Conservation (phyloP, 2,888 invertebrate species). For the Morpho achilles region DNA sequence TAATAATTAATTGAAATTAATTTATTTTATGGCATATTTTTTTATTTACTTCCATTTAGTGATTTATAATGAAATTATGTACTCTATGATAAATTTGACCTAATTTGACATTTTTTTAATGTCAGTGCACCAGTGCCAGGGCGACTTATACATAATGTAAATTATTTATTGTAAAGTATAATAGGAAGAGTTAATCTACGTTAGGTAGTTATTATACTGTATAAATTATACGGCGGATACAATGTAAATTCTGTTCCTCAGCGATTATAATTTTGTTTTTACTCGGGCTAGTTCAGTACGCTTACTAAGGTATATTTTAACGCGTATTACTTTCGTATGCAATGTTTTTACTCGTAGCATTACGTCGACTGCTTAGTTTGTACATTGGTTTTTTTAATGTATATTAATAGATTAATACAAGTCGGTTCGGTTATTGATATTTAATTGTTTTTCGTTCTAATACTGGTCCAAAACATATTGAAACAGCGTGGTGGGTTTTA, state of each 20-base stretch:
- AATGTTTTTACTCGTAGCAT: slow-evolving; percentile 58
- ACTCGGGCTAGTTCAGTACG: slow-evolving; percentile 68
- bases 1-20: too few species aligned
- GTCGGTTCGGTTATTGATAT: slow-evolving; percentile 48
- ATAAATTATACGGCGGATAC: slow-evolving; percentile 25
- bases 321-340: slow-evolving; percentile 45
- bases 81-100: too few species aligned
- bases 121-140: slow-evolving; percentile 22
- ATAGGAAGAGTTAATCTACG: slow-evolving; percentile 1
- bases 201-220: slow-evolving; percentile 15
- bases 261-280: slow-evolving; percentile 45
- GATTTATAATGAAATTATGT: too few species aligned
- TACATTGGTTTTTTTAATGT: slow-evolving; percentile 63
- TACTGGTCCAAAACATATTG: too few species aligned
- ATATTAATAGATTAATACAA: slow-evolving; percentile 45
- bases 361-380: slow-evolving; percentile 77
- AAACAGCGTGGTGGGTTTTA: too few species aligned
- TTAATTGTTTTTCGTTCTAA: too few species aligned
- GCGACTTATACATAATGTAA: slow-evolving; percentile 33
- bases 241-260: slow-evolving; percentile 59
- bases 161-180: slow-evolving; percentile 35
- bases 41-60: too few species aligned
- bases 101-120: too few species aligned
- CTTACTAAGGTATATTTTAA: slow-evolving; percentile 67
- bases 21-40: too few species aligned